These are phyloP conservation scores for Myrmophylax atrothorax DNA, from an alignment of 2,113 vertebrate genomes.

Conservation along the genomic window DNA sequence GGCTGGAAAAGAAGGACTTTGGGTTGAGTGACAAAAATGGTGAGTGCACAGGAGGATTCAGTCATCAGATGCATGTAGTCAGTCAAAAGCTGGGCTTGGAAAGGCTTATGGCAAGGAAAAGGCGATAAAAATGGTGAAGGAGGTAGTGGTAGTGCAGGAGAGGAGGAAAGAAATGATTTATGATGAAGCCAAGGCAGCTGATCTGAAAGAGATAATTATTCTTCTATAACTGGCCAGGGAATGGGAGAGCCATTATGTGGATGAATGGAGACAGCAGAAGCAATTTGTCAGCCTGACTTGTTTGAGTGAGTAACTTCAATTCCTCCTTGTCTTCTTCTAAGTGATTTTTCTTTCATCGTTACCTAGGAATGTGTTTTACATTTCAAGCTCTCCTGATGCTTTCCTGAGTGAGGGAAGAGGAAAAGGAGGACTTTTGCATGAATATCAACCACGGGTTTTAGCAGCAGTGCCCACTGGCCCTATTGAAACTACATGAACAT, in stretches of 20 bases:
- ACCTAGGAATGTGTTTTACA: slow-evolving; percentile 41
- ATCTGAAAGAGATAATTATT: slow-evolving; percentile 70
- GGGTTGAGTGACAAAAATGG: neutral
- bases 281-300: slow-evolving; percentile 65
- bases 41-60: neutral
- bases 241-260: slow-evolving; percentile 52
- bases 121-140: slow-evolving; percentile 14
- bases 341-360: slow-evolving; percentile 53
- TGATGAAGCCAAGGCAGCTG: slow-evolving; percentile 32
- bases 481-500: neutral
- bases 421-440: neutral
- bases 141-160: neutral
- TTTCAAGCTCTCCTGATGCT: slow-evolving; percentile 36
- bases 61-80: neutral
- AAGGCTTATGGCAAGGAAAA: neutral
- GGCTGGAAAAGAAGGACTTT: neutral
- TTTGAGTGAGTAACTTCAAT: slow-evolving; percentile 71
- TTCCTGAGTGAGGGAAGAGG: neutral
- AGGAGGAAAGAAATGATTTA: slow-evolving; percentile 54
- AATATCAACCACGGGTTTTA: neutral
- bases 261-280: slow-evolving; percentile 59
- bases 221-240: slow-evolving; percentile 62
- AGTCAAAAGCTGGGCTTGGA: neutral
- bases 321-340: slow-evolving; percentile 58
- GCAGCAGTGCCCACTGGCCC: neutral